Evolutionary conservation across 1,140 invertebrate genomes (phyloP), one percentile per base, ranked within the genome.

Genomic region (Cotesia chilonis): DNA sequence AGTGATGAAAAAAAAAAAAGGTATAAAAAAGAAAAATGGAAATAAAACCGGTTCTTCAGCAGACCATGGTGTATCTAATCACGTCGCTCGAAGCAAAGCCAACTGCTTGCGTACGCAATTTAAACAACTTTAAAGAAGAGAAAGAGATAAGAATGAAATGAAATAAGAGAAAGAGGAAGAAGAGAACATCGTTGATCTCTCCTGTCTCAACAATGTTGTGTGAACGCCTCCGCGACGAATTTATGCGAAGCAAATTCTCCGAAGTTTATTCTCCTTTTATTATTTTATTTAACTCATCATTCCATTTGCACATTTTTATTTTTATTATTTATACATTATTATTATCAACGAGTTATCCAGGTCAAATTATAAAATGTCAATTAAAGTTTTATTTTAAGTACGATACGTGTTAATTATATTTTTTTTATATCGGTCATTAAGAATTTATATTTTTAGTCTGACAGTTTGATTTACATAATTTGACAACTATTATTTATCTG

Each of bases 51-150:
- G 83, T 84, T 82, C 74, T 75, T 47, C 65, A 51, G 66, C 76
- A 78, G 72, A 70, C 76, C 72, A 71, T 79, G 78, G 78, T 77
- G 80, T 78, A 79, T 82, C 81, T 83, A 83, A 83, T 82, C 82
- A 79, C 77, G 78, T 76, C 79, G 78, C 79, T 82, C 78, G 77
- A 77, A 82, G 78, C 78, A 78, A 81, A 79, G 4, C 41, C 41
- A 41, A 41, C 41, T 41, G 41, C 6, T 81, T 79, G 77, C 78
- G 77, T 77, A 67, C 73, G 75, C 73, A 28, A 38, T 20, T 41
- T 41, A 59, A 41, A 59, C 61, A 38, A 36, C 36, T 52, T 28
- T 54, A 55, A 55, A 36, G 37, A 59, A 55, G 36, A 55, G 35
- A 68, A 54, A 68, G 51, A 52, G 67, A 37, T 60, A 36, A 59